phyloP scores from a whole-genome alignment of 2,888 invertebrate genomes.

The Drosophila meridionalis region DNA sequence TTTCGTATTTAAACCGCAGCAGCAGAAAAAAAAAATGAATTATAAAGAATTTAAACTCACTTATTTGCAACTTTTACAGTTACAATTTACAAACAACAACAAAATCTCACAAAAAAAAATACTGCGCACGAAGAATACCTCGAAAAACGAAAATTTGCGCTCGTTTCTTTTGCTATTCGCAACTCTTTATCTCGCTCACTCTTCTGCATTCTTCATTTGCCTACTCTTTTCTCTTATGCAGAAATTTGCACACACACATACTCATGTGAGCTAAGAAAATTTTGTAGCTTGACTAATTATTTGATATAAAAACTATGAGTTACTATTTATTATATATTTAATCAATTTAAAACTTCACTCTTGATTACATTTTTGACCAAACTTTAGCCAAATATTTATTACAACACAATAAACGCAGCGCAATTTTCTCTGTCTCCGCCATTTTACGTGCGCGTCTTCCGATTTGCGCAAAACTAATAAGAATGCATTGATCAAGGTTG shows the following conservation, averaged over 20 bases:
- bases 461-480: neutral
- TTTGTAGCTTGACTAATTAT: too few species aligned
- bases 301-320: neutral
- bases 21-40: neutral
- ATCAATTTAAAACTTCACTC: neutral
- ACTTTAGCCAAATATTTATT: neutral
- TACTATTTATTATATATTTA: neutral
- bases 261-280: neutral
- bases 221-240: neutral
- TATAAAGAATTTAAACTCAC: neutral
- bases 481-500: neutral
- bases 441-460: neutral
- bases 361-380: neutral
- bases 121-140: neutral
- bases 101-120: neutral
- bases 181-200: neutral
- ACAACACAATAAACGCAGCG: neutral
- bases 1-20: neutral
- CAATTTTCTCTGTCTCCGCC: neutral
- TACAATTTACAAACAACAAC: neutral
- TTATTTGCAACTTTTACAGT: conserved; percentile 4
- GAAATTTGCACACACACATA: neutral
- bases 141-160: neutral
- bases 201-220: neutral
- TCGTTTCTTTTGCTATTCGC: neutral